These are phyloP conservation scores for Sandelia bainsii DNA, from an alignment of 2,797 vertebrate genomes.

Conservation along the genomic window DNA sequence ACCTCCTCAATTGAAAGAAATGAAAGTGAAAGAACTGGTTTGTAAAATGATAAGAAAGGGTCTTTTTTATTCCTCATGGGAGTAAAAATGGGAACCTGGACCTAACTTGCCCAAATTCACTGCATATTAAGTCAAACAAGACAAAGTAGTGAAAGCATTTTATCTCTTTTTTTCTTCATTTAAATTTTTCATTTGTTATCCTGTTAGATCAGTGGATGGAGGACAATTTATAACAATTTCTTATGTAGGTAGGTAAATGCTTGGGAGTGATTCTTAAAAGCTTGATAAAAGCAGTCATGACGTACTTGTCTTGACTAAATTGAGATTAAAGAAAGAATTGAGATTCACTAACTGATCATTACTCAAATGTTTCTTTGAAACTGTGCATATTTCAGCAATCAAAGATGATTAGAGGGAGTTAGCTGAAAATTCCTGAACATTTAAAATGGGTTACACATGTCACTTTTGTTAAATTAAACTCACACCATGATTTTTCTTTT, in stretches of 20 bases:
- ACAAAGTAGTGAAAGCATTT: neutral
- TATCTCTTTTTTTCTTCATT: neutral
- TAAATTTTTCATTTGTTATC: neutral
- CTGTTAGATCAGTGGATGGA: too few relatives aligned
- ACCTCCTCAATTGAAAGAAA: neutral
- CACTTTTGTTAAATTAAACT: neutral
- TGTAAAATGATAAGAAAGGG: too few relatives aligned
- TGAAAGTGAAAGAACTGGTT: neutral
- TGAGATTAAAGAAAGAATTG: too few relatives aligned
- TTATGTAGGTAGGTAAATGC: neutral
- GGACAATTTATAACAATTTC: neutral
- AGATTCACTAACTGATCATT: conserved; percentile 9
- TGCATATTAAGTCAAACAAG: neutral
- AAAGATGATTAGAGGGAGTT: neutral
- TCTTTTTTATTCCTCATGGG: too few relatives aligned
- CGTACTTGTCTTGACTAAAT: neutral
- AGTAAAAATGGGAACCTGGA: neutral
- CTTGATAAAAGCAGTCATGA: neutral
- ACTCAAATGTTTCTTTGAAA: conserved; percentile 8
- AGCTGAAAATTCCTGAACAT: neutral
- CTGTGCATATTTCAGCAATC: neutral
- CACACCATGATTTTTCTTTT: neutral
- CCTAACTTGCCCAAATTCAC: neutral
- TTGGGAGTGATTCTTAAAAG: neutral
- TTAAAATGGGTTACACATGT: conserved; percentile 1